These are phyloP conservation scores for Sarcophaga variegata DNA, from an alignment of 2,888 invertebrate genomes.

Conservation along the genomic window DNA sequence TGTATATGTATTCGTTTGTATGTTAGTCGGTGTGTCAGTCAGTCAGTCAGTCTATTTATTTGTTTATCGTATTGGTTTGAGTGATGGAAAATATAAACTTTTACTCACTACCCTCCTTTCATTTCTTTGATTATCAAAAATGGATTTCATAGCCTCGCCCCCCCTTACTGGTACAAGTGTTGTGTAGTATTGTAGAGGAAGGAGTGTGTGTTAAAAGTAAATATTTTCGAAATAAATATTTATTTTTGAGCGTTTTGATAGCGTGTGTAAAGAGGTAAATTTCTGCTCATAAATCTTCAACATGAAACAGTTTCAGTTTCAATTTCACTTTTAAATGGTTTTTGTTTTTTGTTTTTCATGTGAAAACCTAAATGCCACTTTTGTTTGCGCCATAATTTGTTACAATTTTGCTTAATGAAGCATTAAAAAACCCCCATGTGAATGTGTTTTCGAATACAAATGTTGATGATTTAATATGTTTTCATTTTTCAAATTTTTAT, in stretches of 20 bases:
- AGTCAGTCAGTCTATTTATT: neutral
- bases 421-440: conserved; percentile 16
- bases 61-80: conserved; percentile 26
- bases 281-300: conserved; percentile 55
- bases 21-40: neutral
- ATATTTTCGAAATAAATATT: conserved; percentile 58
- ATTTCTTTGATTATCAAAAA: neutral
- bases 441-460: conserved; percentile 1
- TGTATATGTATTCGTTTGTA: conserved; percentile 4
- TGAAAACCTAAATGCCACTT: neutral
- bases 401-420: conserved; percentile 61
- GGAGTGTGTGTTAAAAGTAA: conserved; percentile 13
- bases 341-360: neutral
- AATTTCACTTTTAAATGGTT: conserved; percentile 5
- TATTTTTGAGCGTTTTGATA: conserved; percentile 33
- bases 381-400: conserved; percentile 46
- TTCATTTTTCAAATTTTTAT: conserved; percentile 2
- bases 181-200: neutral
- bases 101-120: neutral
- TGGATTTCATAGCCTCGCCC: no score
- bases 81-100: conserved; percentile 55
- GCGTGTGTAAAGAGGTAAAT: conserved; percentile 39
- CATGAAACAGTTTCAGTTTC: conserved; percentile 40
- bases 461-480: conserved; percentile 26
- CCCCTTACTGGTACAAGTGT: neutral